phyloP scores from a whole-genome alignment of 2,797 vertebrate species.

The Myiothlypis chrysogaster region DNA sequence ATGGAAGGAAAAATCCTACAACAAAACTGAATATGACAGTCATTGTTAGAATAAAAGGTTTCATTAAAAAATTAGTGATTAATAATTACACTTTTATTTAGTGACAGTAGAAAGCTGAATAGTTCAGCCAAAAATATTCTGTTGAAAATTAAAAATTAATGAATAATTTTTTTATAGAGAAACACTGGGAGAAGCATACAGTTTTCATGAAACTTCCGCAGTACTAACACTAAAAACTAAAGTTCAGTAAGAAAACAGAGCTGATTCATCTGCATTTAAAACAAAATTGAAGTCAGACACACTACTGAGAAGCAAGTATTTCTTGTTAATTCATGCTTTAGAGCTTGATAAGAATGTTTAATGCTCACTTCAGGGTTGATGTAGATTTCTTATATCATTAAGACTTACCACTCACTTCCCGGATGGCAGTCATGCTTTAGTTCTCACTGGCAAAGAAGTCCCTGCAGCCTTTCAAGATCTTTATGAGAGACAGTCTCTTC shows the following conservation, averaged over 20 bases:
- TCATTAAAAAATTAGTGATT: not conserved
- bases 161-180: not conserved
- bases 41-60: not conserved
- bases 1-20: slow-evolving; percentile 12
- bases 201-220: not conserved
- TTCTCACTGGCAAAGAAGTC: not conserved
- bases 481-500: not conserved
- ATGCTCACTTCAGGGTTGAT: not conserved
- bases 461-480: not conserved
- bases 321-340: not conserved
- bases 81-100: not conserved
- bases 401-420: slow-evolving; percentile 4
- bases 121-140: not conserved
- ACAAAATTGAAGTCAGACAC: not conserved
- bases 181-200: not conserved
- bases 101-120: not conserved
- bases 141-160: not conserved
- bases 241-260: not conserved
- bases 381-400: not conserved
- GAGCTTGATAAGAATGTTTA: not conserved
- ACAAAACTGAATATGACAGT: not conserved
- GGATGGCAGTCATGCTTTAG: not conserved
- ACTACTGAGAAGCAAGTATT: not conserved
- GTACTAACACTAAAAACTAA: not conserved
- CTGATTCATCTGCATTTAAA: not conserved